Percentiles rank a stretch among this genome's conserved stretches.
phyloP scores from a whole-genome alignment of 2,888 invertebrate species.

The Amiota mariae region DNA sequence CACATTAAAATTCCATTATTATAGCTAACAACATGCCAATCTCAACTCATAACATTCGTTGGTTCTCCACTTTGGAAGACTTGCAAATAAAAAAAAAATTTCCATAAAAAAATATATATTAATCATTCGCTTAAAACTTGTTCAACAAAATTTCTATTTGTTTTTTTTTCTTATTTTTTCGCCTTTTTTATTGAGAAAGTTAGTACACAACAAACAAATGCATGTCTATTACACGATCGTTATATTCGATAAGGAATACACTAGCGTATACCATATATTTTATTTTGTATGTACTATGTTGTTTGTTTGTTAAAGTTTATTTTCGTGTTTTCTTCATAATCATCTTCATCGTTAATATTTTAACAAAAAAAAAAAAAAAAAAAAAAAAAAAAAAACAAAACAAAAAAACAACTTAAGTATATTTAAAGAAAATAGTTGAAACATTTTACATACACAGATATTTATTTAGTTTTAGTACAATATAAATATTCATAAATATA shows the following conservation, averaged over 20 bases:
- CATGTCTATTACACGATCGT: conserved; percentile 55
- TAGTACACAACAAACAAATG: conserved; percentile 25
- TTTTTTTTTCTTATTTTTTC: not conserved
- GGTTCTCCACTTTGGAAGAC: too few species aligned
- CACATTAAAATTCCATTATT: too few species aligned
- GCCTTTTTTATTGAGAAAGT: conserved; percentile 15
- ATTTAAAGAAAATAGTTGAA: conserved; percentile 60
- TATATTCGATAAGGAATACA: conserved; percentile 62
- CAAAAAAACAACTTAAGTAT: conserved; percentile 41
- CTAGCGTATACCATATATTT: conserved; percentile 42
- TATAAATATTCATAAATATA: conserved; percentile 44
- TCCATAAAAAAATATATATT: too few species aligned
- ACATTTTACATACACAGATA: conserved; percentile 64
- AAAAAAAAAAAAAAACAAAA: conserved; percentile 43
- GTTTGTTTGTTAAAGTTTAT: conserved; percentile 31
- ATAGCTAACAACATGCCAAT: too few species aligned
- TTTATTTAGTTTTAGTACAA: conserved; percentile 31
- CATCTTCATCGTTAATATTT: too few species aligned
- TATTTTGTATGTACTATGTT: too few species aligned
- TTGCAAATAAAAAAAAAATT: too few species aligned
- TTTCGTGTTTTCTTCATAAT: conserved; percentile 5
- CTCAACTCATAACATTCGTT: too few species aligned
- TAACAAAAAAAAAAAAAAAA: conserved; percentile 42
- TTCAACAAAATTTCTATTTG: not conserved
- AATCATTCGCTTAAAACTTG: too few species aligned